Conservation (phyloP, 1,140 invertebrate species). For the Holcopasites calliopsidis region DNA sequence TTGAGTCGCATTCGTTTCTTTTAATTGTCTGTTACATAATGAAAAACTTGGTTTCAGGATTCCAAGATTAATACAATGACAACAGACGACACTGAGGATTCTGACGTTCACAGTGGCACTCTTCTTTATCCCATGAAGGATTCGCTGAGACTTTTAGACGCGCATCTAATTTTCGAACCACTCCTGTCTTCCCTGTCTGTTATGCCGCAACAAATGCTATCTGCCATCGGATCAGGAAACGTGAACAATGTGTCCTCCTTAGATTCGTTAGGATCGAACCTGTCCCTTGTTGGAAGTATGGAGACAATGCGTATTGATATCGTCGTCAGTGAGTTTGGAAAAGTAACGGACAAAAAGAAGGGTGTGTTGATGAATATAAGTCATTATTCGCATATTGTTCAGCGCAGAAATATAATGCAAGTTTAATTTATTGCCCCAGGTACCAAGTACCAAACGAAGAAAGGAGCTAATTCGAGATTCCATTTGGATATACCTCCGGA, state of each 20-base stretch:
- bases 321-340: constrained; percentile 91
- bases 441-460: constrained; percentile 69
- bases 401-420: neutral
- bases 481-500: constrained; percentile 86
- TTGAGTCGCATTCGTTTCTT: neutral
- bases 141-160: constrained; percentile 91
- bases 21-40: constrained; percentile 2
- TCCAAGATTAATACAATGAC: constrained; percentile 83
- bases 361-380: constrained; percentile 51
- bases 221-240: constrained; percentile 78
- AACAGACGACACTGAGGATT: constrained; percentile 80
- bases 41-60: constrained; percentile 73
- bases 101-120: constrained; percentile 79
- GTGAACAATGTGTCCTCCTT: constrained; percentile 83
- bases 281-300: constrained; percentile 92
- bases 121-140: constrained; percentile 89
- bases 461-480: constrained; percentile 78
- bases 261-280: constrained; percentile 93
- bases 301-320: constrained; percentile 95
- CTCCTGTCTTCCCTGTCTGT: constrained; percentile 91
- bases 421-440: constrained; percentile 26
- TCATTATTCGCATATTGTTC: neutral
- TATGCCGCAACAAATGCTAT: constrained; percentile 91
- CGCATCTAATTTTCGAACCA: constrained; percentile 95
- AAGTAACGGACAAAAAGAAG: constrained; percentile 80